Conservation (phyloP, 2,113 vertebrate species). For the Podiceps cristatus region DNA sequence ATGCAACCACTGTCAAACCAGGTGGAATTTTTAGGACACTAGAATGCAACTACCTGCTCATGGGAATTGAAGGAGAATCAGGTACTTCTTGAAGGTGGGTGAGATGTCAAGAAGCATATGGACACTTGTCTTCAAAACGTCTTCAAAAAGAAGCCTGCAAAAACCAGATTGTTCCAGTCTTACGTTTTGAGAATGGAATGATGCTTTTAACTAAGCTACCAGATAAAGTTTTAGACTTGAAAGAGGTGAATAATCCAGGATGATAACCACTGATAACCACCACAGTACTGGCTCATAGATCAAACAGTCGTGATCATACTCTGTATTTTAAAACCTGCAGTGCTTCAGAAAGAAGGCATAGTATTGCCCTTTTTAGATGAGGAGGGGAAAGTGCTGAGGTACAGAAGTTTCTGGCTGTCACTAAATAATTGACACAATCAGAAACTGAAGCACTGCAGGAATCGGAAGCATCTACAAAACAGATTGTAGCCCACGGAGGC, state of each 20-base stretch:
- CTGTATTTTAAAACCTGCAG: not conserved
- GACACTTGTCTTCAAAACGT: not conserved
- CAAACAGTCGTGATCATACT: not conserved
- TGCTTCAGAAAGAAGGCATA: not conserved
- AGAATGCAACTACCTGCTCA: not conserved
- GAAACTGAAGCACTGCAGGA: not conserved
- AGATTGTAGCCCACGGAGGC: accelerated
- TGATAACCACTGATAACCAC: not conserved
- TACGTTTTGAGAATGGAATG: not conserved
- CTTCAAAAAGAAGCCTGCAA: not conserved
- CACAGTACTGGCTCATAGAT: not conserved
- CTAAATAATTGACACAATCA: not conserved
- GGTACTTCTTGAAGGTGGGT: accelerated
- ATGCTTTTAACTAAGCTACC: not conserved
- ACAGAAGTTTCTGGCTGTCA: not conserved
- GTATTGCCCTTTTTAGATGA: not conserved
- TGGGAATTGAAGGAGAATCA: not conserved
- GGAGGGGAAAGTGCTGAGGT: not conserved
- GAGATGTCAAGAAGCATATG: not conserved
- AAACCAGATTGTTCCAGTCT: not conserved
- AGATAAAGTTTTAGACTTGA: not conserved
- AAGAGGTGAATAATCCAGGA: not conserved
- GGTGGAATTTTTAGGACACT: not conserved
- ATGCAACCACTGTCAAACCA: not conserved
- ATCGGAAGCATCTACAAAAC: not conserved